Base-by-base conservation (phyloP, 2,888 invertebrate species). In the Laothoe populi region DNA sequence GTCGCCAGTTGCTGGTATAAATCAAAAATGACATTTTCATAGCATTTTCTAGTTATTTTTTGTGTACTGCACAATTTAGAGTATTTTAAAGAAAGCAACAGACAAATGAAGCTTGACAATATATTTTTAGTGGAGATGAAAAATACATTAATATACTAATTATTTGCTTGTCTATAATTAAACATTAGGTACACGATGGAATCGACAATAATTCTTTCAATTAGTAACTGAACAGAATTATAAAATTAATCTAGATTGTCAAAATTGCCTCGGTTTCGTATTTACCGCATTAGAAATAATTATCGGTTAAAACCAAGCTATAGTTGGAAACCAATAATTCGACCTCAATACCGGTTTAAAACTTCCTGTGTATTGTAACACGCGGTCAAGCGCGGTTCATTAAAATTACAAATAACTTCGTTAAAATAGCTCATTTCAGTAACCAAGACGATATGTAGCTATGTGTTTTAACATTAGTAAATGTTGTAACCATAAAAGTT, bases 321-420 rank as follows among this genome's bases (percentile, higher is more conserved):
- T 2, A 58, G 24, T 40, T 58, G 19, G 19, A 45, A 44, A 59
- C 31, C 46, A 46, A 59, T 59, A 59, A 23, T n/a, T 26, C 31
- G 45, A 42, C 42, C 31, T 40, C 42, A 23, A 21, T 45, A 59
- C 23, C 45, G 21, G 45, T 46, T n/a, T n/a, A 59, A 42, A 71
- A 71, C 71, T 78, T 78, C 75, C 79, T 77, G 67, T 68, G 66
- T 74, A 73, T 74, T 75, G 72, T 64, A 71, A 69, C 69, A 78
- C 66, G 72, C 74, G 72, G 75, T 78, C 78, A 77, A 76, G 79
- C 82, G 73, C 75, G 49, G 65, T 68, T 74, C 70, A 81, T 81
- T 82, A 76, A 66, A 79, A 83, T 77, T 83, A 75, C 69, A 79
- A 81, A 80, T 80, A 61, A 67, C 66, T 64, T 65, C 69, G 66